Evolutionary conservation across 2,113 vertebrate genomes (phyloP), one percentile per base, ranked within the genome.

Genomic region (Cottus gobio): DNA sequence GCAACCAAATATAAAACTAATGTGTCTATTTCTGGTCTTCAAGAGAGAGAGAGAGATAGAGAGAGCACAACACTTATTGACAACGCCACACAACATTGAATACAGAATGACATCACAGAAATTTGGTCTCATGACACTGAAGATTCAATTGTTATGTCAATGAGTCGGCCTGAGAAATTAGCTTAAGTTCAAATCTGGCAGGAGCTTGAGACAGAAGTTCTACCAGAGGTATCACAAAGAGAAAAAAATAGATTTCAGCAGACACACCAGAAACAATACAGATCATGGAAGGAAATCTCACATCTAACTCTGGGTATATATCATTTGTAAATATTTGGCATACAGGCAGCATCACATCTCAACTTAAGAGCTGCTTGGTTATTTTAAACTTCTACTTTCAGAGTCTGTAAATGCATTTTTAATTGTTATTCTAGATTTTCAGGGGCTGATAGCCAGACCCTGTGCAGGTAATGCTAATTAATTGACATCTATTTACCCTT

Each of bases 391-490:
- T 57, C 52, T 54, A 24, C 54, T 66, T 54, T 69, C 5, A 52
- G 4, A 7, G 13, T 58, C n/a, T 75, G 0, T 12, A 16, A 7
- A 16, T 31, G 8, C 5, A 0, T 67, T 61, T 44, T 34, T 26
- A 6, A 6, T 18, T 26, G 18, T 12, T 9, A 3, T 11, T 58
- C 7, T 34, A 7, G 30, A 2, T 31, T 42, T 39, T 15, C 42
- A 50, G 1, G 2, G 18, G 16, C 15, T 54, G 24, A 11, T 2
- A 50, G 4, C 22, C 50, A 75, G 61, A 77, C 2, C 12, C 16
- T 7, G 50, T 20, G 30, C 79, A 86, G 83, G 77, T 86, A 77
- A 58, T 15, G 42, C 52, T 20, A 60, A 80, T 87, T 36, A 82
- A 54, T 30, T 71, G 42, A 75, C 24, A 60, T 42, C 15, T 44